phyloP scores from a whole-genome alignment of 1,140 invertebrate species.

The Drosophila funebris region DNA sequence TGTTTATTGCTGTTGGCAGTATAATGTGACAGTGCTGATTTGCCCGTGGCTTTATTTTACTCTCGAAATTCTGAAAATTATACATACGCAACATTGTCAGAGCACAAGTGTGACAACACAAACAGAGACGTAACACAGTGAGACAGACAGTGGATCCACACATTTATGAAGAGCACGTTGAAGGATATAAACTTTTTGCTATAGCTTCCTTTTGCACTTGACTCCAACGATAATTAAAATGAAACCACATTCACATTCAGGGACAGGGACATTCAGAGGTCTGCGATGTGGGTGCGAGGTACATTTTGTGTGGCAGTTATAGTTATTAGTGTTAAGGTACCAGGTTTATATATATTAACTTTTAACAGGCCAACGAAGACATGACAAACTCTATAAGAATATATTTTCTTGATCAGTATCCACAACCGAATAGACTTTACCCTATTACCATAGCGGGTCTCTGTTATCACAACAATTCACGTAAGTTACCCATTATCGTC shows the following conservation, averaged over 20 bases:
- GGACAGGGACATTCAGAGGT: constrained; percentile 15
- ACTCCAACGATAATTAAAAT: constrained; percentile 76
- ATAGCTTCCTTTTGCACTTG: constrained; percentile 57
- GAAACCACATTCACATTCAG: constrained; percentile 61
- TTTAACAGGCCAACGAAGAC: too few species aligned
- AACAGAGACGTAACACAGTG: constrained; percentile 22
- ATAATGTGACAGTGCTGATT: constrained; percentile 3
- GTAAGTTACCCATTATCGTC: too few species aligned
- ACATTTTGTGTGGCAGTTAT: constrained; percentile 23
- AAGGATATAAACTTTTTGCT: constrained; percentile 38
- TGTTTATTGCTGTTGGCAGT: constrained; percentile 18
- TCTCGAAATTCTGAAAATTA: constrained; percentile 20
- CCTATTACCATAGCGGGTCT: too few species aligned
- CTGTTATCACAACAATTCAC: too few species aligned
- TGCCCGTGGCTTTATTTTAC: neutral
- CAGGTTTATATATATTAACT: too few species aligned
- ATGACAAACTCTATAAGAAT: too few species aligned
- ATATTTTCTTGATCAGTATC: too few species aligned
- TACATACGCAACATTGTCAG: constrained; percentile 31
- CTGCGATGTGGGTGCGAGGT: constrained; percentile 15
- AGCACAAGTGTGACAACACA: constrained; percentile 14
- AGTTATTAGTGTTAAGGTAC: constrained; percentile 14
- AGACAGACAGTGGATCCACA: constrained; percentile 12
- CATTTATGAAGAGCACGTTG: constrained; percentile 46
- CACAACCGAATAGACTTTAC: too few species aligned